These are phyloP conservation scores for Papilio protenor DNA, from an alignment of 2,888 invertebrate genomes.

Conservation along the genomic window DNA sequence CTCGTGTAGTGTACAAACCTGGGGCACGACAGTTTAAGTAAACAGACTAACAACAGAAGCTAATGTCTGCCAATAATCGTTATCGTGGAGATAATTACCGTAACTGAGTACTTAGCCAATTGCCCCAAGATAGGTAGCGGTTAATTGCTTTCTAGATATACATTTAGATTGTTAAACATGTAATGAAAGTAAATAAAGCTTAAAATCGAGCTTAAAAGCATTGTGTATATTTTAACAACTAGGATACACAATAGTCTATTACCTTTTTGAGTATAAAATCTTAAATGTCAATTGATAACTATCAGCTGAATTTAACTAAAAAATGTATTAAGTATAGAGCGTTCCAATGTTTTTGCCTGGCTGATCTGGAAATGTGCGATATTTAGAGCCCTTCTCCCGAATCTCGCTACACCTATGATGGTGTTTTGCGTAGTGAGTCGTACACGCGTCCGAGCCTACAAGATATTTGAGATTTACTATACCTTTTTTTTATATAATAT, in stretches of 20 bases:
- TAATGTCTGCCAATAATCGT: conserved; percentile 76
- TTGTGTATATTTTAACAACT: conserved; percentile 2
- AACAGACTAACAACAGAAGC: conserved; percentile 66
- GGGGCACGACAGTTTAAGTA: conserved; percentile 57
- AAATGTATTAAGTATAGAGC: too few species aligned
- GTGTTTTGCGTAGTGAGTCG: too few species aligned
- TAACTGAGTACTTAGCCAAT: conserved; percentile 69
- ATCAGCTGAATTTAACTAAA: too few species aligned
- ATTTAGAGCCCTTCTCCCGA: too few species aligned
- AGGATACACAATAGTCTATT: not conserved
- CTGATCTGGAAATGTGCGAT: too few species aligned
- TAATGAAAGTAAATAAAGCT: conserved; percentile 25
- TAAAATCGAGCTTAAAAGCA: conserved; percentile 13
- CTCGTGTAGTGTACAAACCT: conserved; percentile 60
- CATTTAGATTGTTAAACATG: conserved; percentile 42
- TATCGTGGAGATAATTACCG: conserved; percentile 72
- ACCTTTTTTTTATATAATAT: too few species aligned
- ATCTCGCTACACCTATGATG: too few species aligned
- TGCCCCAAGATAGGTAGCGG: conserved; percentile 66
- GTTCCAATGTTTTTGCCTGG: too few species aligned
- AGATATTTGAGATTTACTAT: too few species aligned
- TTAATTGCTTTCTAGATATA: conserved; percentile 60
- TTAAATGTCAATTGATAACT: not conserved
- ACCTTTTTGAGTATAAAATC: not conserved
- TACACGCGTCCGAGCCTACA: too few species aligned